phyloP scores from a whole-genome alignment of 2,113 vertebrate genomes.

The Illadopsis cleaveri region DNA sequence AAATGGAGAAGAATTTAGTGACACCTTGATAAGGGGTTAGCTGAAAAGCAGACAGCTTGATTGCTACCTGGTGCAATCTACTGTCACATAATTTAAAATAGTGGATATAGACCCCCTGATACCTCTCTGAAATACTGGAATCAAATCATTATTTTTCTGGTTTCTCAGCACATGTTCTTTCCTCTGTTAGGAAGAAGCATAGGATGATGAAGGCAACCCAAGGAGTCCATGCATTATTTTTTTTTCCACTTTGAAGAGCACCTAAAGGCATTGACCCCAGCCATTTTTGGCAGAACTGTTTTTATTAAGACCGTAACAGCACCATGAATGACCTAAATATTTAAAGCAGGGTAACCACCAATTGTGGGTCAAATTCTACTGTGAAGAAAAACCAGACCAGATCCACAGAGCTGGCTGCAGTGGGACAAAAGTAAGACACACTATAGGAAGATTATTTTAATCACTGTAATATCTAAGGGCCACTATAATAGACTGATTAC shows the following conservation, averaged over 20 bases:
- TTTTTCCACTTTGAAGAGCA: neutral
- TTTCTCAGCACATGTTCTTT: neutral
- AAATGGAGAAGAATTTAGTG: neutral
- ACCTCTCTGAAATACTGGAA: neutral
- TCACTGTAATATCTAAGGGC: neutral
- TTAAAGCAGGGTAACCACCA: neutral
- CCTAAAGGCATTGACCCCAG: neutral
- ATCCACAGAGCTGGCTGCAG: neutral
- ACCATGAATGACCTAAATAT: neutral
- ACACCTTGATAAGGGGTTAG: neutral
- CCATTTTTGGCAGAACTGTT: neutral
- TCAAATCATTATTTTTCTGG: neutral
- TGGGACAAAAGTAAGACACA: neutral
- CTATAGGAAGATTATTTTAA: neutral
- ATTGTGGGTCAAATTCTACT: neutral
- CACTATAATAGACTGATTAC: neutral
- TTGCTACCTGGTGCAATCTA: neutral
- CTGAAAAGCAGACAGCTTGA: neutral
- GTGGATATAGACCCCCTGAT: neutral
- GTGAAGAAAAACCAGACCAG: neutral
- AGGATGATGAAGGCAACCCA: neutral
- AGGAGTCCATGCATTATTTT: rapidly evolving
- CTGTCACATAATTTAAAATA: neutral
- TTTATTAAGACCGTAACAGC: neutral
- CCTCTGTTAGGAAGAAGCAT: neutral